Base-by-base conservation (phyloP, 37 sponge, comb jelly and placozoan genomes). In the Chondrilla cf. caribensis region DNA sequence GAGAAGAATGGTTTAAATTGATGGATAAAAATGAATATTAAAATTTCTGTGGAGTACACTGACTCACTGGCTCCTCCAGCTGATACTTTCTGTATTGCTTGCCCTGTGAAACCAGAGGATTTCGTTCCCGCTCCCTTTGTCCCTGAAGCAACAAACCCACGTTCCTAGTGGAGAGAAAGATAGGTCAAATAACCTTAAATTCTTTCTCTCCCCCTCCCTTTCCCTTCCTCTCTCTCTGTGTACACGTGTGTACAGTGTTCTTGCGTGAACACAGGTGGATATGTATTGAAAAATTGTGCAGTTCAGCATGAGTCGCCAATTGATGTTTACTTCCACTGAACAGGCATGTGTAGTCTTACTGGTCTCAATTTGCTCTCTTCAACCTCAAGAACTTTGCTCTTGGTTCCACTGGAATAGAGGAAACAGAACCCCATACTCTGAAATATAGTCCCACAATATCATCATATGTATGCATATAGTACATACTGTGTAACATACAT, bases 341-440 rank as follows among this genome's bases (percentile, higher is more conserved):
- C 64, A 60, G 64, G 64, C 8, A 6, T 47, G 51, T 47, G 6
- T 11, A 47, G 35, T 81, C 89, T 88, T 35, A 94, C 94, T 58
- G 81, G 94, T 38, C 94, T 54, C 18, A 57, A 35, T 76, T 83
- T 83, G 31, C 79, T 86, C 26, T 87, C 89, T 36, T 77, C 77
- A 0, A 85, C 89, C 54, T 90, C 90, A 57, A 95, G 36, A 35
- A 95, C 93, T 38, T 92, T 95, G 72, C 81, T 90, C 86, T 85
- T 90, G 18, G 59, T 80, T 31, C 96, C 96, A 87, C 96, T 95
- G 51, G 25, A 88, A 47, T 47, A 14, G 11, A 6, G 51, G 9
- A 47, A 47, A 47, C 51, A 47, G 9, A 47, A 47, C 51, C n/a
- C n/a, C n/a, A n/a, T n/a, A 38, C 8, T 37, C 3, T 54, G 22